Percentiles rank a stretch among this genome's conserved stretches.
phyloP scores from a whole-genome alignment of 2,797 vertebrate species.

The Hybognathus amarus region DNA sequence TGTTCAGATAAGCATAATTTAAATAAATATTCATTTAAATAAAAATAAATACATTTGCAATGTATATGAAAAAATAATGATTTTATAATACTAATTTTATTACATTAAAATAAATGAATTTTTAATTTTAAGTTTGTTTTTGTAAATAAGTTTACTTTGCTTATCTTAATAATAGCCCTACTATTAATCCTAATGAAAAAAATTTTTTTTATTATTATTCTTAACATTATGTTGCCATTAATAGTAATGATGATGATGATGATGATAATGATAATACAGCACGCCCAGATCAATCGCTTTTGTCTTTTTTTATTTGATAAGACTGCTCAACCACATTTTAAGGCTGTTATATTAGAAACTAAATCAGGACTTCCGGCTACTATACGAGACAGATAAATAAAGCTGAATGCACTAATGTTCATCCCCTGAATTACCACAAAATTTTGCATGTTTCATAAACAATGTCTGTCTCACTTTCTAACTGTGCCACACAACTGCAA shows the following conservation, averaged over 20 bases:
- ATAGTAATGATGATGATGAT: background rate
- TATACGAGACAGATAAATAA: conserved; percentile 23
- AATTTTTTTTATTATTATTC: too few species aligned
- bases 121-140: too few species aligned
- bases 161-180: background rate
- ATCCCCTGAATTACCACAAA: conserved; percentile 8
- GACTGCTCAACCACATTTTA: conserved; percentile 64
- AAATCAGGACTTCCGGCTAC: conserved; percentile 27
- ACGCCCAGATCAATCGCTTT: background rate
- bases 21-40: too few species aligned
- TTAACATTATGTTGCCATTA: background rate
- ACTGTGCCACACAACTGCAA: conserved; percentile 36
- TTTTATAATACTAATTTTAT: background rate
- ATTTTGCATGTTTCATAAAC: conserved; percentile 31
- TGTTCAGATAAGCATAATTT: too few species aligned
- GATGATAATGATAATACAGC: background rate
- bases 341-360: conserved; percentile 56
- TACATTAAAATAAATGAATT: background rate
- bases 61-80: too few species aligned
- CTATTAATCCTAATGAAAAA: background rate
- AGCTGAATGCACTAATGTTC: conserved; percentile 22
- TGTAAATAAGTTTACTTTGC: background rate
- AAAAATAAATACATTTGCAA: too few species aligned
- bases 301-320: conserved; percentile 70
- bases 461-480: conserved; percentile 56